Percentiles rank a stretch among this genome's conserved stretches.
phyloP scores from a whole-genome alignment of 1,140 invertebrate genomes.

The Trichonephila clavata region DNA sequence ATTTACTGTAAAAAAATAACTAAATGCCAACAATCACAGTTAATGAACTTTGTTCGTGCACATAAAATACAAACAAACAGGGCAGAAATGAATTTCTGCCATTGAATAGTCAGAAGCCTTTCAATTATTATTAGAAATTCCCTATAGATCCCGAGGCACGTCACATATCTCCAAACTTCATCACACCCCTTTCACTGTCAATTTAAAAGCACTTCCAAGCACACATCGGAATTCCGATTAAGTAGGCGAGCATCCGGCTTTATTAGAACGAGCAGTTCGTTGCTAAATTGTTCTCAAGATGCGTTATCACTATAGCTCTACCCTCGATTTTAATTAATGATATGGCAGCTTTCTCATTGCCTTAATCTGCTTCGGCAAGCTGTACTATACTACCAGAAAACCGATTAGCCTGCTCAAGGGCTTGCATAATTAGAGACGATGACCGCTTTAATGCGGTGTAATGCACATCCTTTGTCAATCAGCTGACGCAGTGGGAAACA shows the following conservation, averaged over 20 bases:
- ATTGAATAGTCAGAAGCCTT: too few species aligned
- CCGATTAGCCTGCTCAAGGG: conserved; percentile 5
- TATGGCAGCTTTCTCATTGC: background rate
- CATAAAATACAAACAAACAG: too few species aligned
- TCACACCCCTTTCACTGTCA: background rate
- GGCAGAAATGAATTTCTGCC: too few species aligned
- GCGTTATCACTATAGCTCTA: background rate
- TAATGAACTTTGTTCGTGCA: too few species aligned
- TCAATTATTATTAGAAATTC: too few species aligned
- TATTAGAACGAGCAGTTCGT: background rate
- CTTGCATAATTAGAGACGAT: background rate
- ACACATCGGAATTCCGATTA: background rate
- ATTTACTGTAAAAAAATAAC: too few species aligned
- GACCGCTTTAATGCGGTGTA: background rate
- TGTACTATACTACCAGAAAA: background rate
- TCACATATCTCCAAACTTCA: background rate
- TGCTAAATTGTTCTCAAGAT: conserved; percentile 18
- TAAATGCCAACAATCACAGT: too few species aligned
- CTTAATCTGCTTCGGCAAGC: background rate
- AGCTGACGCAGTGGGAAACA: background rate
- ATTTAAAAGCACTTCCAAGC: background rate
- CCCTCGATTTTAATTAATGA: conserved; percentile 22
- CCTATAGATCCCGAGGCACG: background rate
- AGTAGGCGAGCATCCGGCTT: background rate
- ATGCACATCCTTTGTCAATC: background rate